Conservation (phyloP, 2,797 vertebrate genomes). For the Tapera naevia region DNA sequence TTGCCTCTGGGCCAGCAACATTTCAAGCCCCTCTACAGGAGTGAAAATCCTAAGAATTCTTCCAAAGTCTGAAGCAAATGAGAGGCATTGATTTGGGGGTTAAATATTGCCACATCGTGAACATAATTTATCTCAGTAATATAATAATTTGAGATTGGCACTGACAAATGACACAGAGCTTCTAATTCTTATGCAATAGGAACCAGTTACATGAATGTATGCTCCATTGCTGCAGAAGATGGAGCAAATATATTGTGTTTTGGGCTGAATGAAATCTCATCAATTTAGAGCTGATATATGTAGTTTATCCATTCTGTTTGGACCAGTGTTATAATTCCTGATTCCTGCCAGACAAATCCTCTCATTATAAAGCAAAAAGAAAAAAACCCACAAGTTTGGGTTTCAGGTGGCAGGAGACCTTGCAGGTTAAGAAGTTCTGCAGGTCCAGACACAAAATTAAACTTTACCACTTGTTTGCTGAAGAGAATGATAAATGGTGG, state of each 20-base stretch:
- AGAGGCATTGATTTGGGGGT: not conserved
- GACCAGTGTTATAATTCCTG: not conserved
- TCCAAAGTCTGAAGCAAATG: not conserved
- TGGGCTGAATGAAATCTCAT: not conserved
- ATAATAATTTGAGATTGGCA: not conserved
- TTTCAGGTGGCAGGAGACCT: not conserved
- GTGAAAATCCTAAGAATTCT: not conserved
- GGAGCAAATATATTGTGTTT: not conserved
- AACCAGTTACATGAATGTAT: not conserved
- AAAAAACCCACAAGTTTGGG: no score
- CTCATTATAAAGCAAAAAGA: not conserved
- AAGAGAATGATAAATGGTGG: not conserved
- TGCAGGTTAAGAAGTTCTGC: not conserved
- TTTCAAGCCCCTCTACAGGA: not conserved
- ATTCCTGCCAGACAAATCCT: not conserved
- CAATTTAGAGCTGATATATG: not conserved
- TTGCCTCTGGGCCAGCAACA: not conserved
- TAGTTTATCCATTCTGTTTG: not conserved
- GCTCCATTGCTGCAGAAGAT: not conserved
- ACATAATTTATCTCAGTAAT: not conserved
- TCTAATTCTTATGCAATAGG: not conserved
- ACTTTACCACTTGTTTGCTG: not conserved
- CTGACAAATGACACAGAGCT: not conserved
- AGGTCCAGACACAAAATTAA: not conserved
- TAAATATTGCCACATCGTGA: not conserved